Base-by-base conservation (phyloP, 2,888 invertebrate genomes). In the Parnassius apollo region DNA sequence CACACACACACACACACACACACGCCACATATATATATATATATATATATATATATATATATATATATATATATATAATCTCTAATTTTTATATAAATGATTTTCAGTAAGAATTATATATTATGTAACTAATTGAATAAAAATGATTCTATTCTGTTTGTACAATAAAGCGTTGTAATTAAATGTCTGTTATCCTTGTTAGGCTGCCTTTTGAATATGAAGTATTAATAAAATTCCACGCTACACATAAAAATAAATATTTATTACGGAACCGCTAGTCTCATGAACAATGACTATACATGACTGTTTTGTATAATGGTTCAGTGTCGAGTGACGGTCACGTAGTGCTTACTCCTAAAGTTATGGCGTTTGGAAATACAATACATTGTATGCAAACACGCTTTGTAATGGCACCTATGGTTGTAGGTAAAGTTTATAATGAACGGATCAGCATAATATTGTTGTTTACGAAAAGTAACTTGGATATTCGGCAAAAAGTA, bases 261-360 rank as follows among this genome's bases (percentile, higher is more conserved):
- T 61, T 65, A 64, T 50, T 70, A 69, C 73, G 65, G 70, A 70
- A 71, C 71, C 73, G 74, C 72, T 74, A 77, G 75, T 75, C 73
- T 61, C 62, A 50, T 63, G 63, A 66, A 60, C 62, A 68, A 66
- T 71, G 67, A 66, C 68, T 69, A 72, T 65, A 68, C 68, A 69
- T 71, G 60, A 66, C 66, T 66, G 69, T 71, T 74, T 72, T 74
- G 72, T 72, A 71, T 76, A 80, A 81, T 82, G 77, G 82, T 82
- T 82, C 83, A 87, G 89, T 85, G 87, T 89, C 87, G 81, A 73
- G 80, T 88, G 77, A 78, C 88, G 75, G 78, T 85, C 86, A 87
- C 86, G 85, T 86, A 88, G 77, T 84, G 86, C 86, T 88, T 86
- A 85, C 82, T 80, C 78, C 78, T 81, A 79, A 85, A 84, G 77